Percentiles rank a stretch among this genome's conserved stretches.
Evolutionary conservation across 2,888 invertebrate species (phyloP).

Genomic region (Euzetes globulus): DNA sequence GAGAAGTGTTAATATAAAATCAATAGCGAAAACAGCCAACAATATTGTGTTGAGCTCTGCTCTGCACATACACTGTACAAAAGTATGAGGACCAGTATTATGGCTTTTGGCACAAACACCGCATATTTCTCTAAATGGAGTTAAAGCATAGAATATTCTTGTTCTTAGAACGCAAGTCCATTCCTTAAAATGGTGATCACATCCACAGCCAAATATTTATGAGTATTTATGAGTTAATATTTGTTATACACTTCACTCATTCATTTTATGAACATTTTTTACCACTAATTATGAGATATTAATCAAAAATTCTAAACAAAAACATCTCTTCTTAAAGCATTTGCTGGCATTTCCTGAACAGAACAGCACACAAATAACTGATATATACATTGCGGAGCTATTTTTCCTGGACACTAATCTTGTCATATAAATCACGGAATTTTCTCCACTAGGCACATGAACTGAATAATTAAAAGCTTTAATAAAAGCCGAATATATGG

Average conservation of each 20-base stretch:
- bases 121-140: neutral
- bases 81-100: neutral
- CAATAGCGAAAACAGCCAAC: neutral
- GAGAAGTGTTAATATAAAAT: slow-evolving; percentile 24
- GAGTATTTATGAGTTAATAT: neutral
- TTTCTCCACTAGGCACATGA: no score
- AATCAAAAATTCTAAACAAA: no score
- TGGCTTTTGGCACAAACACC: neutral
- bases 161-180: slow-evolving; percentile 17
- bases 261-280: neutral
- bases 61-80: neutral
- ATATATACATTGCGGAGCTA: no score
- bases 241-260: neutral
- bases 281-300: no score
- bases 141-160: neutral
- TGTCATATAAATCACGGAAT: no score
- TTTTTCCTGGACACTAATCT: no score
- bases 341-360: no score
- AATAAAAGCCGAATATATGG: no score
- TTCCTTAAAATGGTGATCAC: slow-evolving; percentile 11
- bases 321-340: no score
- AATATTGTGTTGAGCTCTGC: slow-evolving; percentile 1
- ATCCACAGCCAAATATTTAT: neutral
- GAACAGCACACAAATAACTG: no score
- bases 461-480: no score